Evolutionary conservation across 1,140 invertebrate species (phyloP).

Genomic region (Conopomorpha cramerella): DNA sequence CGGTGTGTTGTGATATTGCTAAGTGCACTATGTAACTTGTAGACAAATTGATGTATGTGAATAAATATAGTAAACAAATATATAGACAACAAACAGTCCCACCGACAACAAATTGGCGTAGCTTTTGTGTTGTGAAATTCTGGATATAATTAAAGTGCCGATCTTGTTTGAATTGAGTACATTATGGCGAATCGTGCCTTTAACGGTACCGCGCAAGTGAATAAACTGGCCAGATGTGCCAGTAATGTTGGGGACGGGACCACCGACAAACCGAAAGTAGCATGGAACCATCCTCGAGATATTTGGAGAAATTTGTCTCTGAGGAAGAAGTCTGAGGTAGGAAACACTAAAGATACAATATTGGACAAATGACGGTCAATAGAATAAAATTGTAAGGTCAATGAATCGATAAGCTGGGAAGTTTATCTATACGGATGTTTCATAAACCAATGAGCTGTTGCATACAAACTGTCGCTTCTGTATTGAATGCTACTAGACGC

Average conservation of each 20-base stretch:
- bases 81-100: too few species aligned
- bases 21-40: neutral
- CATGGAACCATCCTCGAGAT: constrained; percentile 47
- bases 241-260: constrained; percentile 41
- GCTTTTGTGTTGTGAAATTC: constrained; percentile 4
- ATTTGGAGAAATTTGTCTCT: constrained; percentile 52
- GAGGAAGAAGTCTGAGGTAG: constrained; percentile 49
- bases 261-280: constrained; percentile 40
- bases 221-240: constrained; percentile 38
- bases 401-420: too few species aligned
- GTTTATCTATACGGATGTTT: too few species aligned
- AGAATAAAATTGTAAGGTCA: too few species aligned
- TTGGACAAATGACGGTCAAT: too few species aligned
- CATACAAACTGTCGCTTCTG: too few species aligned
- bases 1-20: too few species aligned
- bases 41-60: constrained; percentile 1
- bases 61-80: too few species aligned
- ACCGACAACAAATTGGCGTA: too few species aligned
- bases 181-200: constrained; percentile 37
- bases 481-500: too few species aligned
- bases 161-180: constrained; percentile 14
- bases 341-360: neutral
- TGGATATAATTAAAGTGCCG: too few species aligned
- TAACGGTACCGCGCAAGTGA: constrained; percentile 27
- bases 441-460: too few species aligned